phyloP scores from a whole-genome alignment of 2,888 invertebrate species.

The Polydrusus pterygomalis region DNA sequence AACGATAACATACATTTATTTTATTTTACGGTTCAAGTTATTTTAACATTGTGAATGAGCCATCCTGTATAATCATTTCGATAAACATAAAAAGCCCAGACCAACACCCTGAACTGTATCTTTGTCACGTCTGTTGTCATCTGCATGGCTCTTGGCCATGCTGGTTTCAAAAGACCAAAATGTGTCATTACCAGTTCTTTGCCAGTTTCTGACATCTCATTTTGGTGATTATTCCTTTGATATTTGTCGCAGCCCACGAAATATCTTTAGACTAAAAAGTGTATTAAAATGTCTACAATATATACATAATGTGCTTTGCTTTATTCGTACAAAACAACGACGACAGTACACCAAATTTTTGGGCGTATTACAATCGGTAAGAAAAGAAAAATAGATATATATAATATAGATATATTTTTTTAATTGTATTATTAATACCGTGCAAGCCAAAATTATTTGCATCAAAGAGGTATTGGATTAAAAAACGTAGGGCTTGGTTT shows the following conservation, averaged over 20 bases:
- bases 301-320: no score
- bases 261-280: background rate
- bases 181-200: slow-evolving; percentile 36
- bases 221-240: slow-evolving; percentile 23
- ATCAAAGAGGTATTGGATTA: no score
- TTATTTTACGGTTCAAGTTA: background rate
- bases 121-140: slow-evolving; percentile 32
- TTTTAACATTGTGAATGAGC: no score
- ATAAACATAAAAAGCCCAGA: slow-evolving; percentile 25
- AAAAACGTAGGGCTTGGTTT: no score
- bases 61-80: slow-evolving; percentile 13
- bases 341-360: no score
- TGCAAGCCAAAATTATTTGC: no score
- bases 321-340: no score
- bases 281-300: background rate
- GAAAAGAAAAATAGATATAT: no score
- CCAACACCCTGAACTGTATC: slow-evolving; percentile 40
- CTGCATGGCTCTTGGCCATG: slow-evolving; percentile 37
- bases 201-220: background rate
- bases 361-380: no score
- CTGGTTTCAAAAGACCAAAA: slow-evolving; percentile 45
- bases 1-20: no score
- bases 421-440: no score
- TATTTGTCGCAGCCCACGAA: background rate
- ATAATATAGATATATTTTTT: no score